Evolutionary conservation across 2,113 vertebrate genomes (phyloP), one percentile per base, ranked within the genome.

Genomic region (Cyphomyrus discorhynchus): DNA sequence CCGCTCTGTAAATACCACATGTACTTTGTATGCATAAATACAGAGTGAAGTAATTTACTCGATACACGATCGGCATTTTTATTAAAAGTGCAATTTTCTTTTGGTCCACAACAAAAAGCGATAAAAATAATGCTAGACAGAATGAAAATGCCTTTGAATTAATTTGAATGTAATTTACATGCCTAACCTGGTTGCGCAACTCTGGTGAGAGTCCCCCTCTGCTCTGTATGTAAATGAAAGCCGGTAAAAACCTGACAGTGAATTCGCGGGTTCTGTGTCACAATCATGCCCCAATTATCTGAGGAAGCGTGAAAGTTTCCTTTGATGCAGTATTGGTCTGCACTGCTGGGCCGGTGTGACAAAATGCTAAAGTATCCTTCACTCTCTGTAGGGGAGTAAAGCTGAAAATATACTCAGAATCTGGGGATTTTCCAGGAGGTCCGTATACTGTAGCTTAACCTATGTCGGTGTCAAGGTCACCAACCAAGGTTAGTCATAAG

Each of bases 101-200:
- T 80, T 42, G 31, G 74, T 42, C 74, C 74, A 80, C 74, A 80
- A 80, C 74, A 80, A 80, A 80, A 80, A 19, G 4, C 0, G 17
- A 42, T 39, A 3, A 74, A 74, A 90, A 89, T 87, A 92, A 90
- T 90, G 90, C 91, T 91, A 89, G 91, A 91, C 90, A 90, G 86
- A 88, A 90, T 91, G 89, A 87, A 90, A 94, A 92, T 93, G 92
- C 88, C 90, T 92, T 94, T 86, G 92, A 88, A 93, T 94, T 91
- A 93, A 91, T 88, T 92, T 94, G 91, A 93, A 91, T 91, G 31
- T 86, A 66, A 94, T 95, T 95, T 94, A 92, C 93, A 94, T 94
- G 93, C 93, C 91, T 94, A 91, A 91, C 92, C 92, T 92, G 91
- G 92, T 88, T 13, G 62, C 91, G 91, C 92, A 90, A 92, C 91